Evolutionary conservation across 2,113 vertebrate species (phyloP).

Genomic region (Lathamus discolor): DNA sequence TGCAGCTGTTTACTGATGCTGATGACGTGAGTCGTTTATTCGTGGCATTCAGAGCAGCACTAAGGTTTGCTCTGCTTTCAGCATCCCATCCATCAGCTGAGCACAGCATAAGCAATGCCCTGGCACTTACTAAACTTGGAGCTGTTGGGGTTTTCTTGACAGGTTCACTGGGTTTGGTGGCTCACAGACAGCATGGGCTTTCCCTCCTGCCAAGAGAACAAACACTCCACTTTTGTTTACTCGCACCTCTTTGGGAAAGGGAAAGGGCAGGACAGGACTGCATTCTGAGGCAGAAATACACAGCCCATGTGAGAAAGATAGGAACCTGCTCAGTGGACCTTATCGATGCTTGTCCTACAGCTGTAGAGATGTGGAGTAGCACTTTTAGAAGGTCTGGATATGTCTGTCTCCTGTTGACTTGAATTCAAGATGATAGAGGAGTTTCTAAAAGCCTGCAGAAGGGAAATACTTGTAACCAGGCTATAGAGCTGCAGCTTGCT

Average conservation of each 20-base stretch:
- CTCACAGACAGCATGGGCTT: neutral
- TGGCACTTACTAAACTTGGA: conserved; percentile 25
- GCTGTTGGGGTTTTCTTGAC: neutral
- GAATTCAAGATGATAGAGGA: neutral
- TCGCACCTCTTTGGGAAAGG: neutral
- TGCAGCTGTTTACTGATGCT: neutral
- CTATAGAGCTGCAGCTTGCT: neutral
- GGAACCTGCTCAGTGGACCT: neutral
- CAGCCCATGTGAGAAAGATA: neutral
- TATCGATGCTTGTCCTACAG: neutral
- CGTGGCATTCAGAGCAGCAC: neutral
- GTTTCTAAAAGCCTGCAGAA: neutral
- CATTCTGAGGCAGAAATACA: neutral
- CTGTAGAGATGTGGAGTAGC: neutral
- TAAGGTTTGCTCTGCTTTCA: neutral
- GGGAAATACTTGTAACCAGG: neutral
- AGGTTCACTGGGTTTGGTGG: neutral
- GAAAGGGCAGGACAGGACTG: neutral
- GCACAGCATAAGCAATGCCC: neutral
- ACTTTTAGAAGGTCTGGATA: neutral
- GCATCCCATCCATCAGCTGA: conserved; percentile 17
- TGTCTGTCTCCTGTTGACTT: neutral
- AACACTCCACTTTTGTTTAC: neutral
- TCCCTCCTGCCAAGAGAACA: neutral
- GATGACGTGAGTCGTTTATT: neutral